Percentiles rank a stretch among this genome's conserved stretches.
These are phyloP conservation scores for Phaenicophaeus curvirostris DNA, from an alignment of 2,797 vertebrate species.

Conservation along the genomic window DNA sequence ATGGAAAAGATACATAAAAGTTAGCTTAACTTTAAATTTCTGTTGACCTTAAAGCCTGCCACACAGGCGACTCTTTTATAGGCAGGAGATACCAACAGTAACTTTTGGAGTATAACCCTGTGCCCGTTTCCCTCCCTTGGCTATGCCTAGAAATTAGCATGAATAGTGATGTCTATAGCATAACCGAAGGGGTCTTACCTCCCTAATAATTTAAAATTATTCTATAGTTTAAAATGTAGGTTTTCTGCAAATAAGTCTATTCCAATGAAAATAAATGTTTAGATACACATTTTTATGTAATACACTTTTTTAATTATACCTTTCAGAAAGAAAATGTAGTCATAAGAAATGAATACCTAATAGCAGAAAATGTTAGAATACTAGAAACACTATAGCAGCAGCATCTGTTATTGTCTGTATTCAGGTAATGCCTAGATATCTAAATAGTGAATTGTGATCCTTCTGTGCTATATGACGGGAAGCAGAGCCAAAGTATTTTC, in stretches of 20 bases:
- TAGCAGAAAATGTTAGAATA: rapidly evolving
- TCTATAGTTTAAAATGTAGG: not conserved
- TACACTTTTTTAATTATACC: not conserved
- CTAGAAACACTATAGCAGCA: not conserved
- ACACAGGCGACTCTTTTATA: not conserved
- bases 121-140: not conserved
- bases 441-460: not conserved
- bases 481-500: not conserved
- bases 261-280: not conserved
- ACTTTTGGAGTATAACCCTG: not conserved
- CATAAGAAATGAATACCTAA: not conserved
- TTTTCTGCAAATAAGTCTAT: not conserved
- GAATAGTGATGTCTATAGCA: not conserved
- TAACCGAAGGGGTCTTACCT: not conserved
- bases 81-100: not conserved
- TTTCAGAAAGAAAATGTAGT: not conserved
- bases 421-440: not conserved
- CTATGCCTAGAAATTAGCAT: not conserved
- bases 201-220: not conserved
- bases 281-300: not conserved
- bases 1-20: not conserved
- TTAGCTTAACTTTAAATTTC: not conserved
- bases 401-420: not conserved
- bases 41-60: not conserved
- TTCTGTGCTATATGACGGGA: not conserved